These are phyloP conservation scores for Horisme vitalbata DNA, from an alignment of 2,888 invertebrate genomes.

Conservation along the genomic window DNA sequence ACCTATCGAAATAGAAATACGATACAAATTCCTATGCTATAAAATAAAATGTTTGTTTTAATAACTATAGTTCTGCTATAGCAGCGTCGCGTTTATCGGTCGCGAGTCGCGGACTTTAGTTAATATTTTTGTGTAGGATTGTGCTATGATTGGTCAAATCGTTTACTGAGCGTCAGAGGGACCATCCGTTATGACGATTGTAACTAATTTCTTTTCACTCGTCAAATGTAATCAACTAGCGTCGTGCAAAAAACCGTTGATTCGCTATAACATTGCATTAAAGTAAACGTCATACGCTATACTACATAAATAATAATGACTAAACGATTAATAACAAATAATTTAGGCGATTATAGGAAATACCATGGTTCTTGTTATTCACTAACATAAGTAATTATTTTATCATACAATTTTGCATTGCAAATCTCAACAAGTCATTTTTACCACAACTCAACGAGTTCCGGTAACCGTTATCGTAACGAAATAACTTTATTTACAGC, in stretches of 20 bases:
- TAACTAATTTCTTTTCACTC: conserved; percentile 23
- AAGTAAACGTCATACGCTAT: conserved; percentile 56
- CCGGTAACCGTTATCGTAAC: conserved; percentile 8
- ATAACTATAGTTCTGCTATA: no score
- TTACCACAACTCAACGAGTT: conserved; percentile 17
- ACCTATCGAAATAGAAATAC: no score
- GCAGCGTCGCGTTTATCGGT: no score
- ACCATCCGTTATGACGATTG: no score
- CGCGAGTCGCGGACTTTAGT: no score
- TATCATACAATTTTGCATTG: conserved; percentile 20
- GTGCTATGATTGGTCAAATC: no score
- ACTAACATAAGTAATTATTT: conserved; percentile 9
- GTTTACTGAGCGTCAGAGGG: no score
- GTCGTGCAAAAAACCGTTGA: conserved; percentile 6
- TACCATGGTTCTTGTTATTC: conserved; percentile 27
- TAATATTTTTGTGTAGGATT: no score
- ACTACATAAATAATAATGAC: conserved; percentile 42
- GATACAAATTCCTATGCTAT: no score
- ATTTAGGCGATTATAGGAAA: conserved; percentile 37
- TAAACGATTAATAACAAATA: conserved; percentile 35
- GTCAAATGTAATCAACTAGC: background rate
- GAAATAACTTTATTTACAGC: conserved; percentile 20
- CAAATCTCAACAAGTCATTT: conserved; percentile 20
- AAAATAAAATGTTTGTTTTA: no score
- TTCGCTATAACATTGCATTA: conserved; percentile 30